These are phyloP conservation scores for Lordiphosa stackelbergi DNA, from an alignment of 1,140 invertebrate species.

Conservation along the genomic window DNA sequence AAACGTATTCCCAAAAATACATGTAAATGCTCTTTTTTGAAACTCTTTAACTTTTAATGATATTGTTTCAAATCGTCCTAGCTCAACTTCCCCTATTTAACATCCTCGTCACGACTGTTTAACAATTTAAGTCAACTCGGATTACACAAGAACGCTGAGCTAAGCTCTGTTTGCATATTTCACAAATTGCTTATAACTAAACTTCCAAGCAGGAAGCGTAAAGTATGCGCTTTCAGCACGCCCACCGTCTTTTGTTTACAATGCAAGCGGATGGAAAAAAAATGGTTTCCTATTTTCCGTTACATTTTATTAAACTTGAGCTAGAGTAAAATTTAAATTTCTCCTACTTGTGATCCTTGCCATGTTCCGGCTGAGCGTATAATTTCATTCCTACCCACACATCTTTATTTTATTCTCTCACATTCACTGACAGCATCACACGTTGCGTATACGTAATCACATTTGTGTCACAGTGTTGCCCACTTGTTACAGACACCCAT, in stretches of 20 bases:
- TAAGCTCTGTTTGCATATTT: constrained; percentile 31
- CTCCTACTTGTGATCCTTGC: too few relatives aligned
- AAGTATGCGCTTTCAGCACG: not conserved
- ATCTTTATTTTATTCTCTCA: constrained; percentile 22
- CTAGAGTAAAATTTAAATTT: too few relatives aligned
- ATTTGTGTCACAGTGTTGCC: constrained; percentile 58
- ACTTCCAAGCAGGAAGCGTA: constrained; percentile 6
- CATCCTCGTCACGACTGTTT: constrained; percentile 18
- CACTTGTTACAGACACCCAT: constrained; percentile 47
- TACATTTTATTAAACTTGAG: too few relatives aligned
- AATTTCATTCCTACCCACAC: constrained; percentile 29
- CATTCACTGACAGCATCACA: constrained; percentile 31
- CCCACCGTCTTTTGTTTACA: not conserved
- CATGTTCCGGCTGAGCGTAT: not conserved
- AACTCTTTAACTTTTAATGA: too few relatives aligned
- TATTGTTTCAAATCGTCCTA: too few relatives aligned
- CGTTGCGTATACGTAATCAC: constrained; percentile 65
- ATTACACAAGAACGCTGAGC: constrained; percentile 14
- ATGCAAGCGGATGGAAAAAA: too few relatives aligned
- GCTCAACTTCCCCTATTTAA: too few relatives aligned
- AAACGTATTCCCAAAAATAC: too few relatives aligned
- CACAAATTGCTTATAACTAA: constrained; percentile 39
- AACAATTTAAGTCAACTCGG: constrained; percentile 29
- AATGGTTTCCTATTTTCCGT: too few relatives aligned
- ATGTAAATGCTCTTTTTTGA: too few relatives aligned